Evolutionary conservation across 1,140 invertebrate genomes (phyloP).

Genomic region (Nasonia giraulti): DNA sequence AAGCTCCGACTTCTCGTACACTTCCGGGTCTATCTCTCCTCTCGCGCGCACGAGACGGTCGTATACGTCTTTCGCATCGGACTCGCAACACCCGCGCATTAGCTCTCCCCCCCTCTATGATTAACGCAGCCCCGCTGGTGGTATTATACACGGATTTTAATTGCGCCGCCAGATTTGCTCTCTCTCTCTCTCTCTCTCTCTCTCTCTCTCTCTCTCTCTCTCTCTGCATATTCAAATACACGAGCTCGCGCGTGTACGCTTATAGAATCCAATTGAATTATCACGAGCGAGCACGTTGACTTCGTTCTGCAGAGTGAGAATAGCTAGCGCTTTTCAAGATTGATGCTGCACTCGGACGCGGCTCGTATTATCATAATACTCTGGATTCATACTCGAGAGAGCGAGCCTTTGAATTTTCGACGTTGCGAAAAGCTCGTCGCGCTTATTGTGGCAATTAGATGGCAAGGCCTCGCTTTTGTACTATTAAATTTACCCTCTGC

Average conservation of each 20-base stretch:
- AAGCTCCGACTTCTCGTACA: background rate
- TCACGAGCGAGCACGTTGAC: background rate
- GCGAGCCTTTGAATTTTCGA: background rate
- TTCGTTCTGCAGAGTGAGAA: background rate
- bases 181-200: no score
- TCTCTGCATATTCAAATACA: background rate
- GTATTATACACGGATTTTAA: background rate
- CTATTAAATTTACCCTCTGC: background rate
- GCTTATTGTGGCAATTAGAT: background rate
- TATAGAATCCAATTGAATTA: background rate
- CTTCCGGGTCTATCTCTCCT: background rate
- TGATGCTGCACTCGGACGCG: no score
- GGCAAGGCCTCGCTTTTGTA: background rate
- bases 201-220: background rate
- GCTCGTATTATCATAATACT: no score
- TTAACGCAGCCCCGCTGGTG: constrained; percentile 8
- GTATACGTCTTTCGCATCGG: background rate
- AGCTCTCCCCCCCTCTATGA: background rate
- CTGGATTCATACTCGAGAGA: no score
- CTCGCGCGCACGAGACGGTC: background rate
- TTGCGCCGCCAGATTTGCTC: background rate
- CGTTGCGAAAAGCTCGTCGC: no score
- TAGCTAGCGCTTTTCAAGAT: background rate
- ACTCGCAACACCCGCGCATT: constrained; percentile 6
- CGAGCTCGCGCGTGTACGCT: no score